Conservation (phyloP, 2,113 vertebrate species). For the Pimephales promelas region DNA sequence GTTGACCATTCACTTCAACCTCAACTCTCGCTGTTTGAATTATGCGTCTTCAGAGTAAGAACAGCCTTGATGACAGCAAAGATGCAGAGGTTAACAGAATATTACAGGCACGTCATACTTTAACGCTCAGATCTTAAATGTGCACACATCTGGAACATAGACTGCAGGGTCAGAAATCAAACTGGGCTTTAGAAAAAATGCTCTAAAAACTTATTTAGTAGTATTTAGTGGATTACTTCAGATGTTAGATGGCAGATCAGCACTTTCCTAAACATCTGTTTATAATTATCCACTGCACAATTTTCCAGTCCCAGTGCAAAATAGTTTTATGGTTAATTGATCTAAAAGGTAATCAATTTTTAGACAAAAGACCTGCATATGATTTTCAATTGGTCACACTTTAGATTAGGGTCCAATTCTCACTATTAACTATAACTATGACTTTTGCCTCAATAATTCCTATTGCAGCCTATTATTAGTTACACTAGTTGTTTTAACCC, state of each 20-base stretch:
- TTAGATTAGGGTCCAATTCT: no score
- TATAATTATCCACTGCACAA: not conserved
- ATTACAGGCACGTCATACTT: not conserved
- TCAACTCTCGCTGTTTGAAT: constrained; percentile 71
- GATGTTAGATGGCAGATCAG: no score
- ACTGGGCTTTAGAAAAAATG: not conserved
- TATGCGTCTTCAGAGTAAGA: constrained; percentile 60
- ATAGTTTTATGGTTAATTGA: not conserved
- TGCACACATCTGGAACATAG: not conserved
- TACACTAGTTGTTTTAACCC: no score
- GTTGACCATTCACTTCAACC: constrained; percentile 61
- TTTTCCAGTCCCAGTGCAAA: not conserved
- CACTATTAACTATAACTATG: no score
- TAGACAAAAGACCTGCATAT: not conserved
- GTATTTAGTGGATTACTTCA: no score
- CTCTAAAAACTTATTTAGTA: no score
- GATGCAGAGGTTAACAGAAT: not conserved
- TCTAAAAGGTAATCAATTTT: not conserved
- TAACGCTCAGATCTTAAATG: not conserved
- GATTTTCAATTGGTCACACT: not conserved
- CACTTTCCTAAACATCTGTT: not conserved
- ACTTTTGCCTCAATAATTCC: no score
- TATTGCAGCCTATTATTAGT: no score
- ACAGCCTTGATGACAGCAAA: not conserved
- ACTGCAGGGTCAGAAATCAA: not conserved